Conservation (phyloP, 2,113 vertebrate species). For the Acanthochromis polyacanthus region DNA sequence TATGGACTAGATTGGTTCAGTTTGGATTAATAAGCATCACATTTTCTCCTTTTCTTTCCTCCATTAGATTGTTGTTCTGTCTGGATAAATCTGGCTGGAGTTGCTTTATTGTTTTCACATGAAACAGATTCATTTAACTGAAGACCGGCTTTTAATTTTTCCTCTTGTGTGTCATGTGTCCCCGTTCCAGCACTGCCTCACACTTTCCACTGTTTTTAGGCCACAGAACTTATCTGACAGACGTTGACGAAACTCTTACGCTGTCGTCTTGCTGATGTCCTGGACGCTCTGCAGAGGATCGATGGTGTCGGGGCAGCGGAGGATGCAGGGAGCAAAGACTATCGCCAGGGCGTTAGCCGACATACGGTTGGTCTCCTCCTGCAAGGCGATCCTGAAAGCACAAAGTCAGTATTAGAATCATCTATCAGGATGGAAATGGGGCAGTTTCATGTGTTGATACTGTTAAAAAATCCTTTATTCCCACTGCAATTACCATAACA, state of each 20-base stretch:
- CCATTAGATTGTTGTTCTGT: neutral
- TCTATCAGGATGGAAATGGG: neutral
- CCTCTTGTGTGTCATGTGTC: neutral
- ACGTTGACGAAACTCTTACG: constrained; percentile 82
- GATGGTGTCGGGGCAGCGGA: constrained; percentile 94
- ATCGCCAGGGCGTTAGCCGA: constrained; percentile 98
- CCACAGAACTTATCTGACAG: neutral
- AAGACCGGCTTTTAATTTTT: neutral
- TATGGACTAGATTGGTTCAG: no score
- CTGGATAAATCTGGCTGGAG: neutral
- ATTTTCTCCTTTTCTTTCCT: no score
- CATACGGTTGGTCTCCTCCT: constrained; percentile 98
- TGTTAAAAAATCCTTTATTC: no score
- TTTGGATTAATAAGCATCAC: no score
- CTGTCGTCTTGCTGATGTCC: constrained; percentile 98
- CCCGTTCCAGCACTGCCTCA: neutral
- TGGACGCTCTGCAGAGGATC: constrained; percentile 96
- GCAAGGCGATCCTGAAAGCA: constrained; percentile 90
- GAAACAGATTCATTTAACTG: constrained; percentile 24
- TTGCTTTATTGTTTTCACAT: constrained; percentile 4
- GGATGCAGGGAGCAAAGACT: constrained; percentile 98
- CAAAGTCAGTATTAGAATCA: constrained; percentile 18
- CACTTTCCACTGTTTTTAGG: neutral
- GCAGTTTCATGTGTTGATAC: neutral
- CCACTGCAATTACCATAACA: no score